phyloP scores from a whole-genome alignment of 2,888 invertebrate species.

The Lasioglossum morio region DNA sequence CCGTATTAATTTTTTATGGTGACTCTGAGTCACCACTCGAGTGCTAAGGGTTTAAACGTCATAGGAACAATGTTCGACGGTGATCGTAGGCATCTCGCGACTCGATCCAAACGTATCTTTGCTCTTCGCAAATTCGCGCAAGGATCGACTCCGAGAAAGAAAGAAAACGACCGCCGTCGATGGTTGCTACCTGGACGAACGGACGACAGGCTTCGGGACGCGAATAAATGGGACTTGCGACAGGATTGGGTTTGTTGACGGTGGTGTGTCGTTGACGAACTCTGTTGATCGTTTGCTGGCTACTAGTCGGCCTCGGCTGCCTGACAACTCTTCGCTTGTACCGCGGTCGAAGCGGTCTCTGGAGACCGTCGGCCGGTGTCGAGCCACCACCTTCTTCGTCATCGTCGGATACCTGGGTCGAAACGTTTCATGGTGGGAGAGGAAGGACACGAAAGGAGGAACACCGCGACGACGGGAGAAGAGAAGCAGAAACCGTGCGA shows the following conservation, averaged over 20 bases:
- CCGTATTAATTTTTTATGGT: no score
- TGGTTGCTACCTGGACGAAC: conserved; percentile 54
- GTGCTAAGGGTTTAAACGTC: no score
- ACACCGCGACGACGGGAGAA: neutral
- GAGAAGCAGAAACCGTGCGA: neutral
- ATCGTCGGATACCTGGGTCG: conserved; percentile 73
- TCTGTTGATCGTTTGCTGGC: conserved; percentile 67
- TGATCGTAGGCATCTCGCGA: neutral
- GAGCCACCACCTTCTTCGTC: conserved; percentile 84
- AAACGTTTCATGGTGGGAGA: neutral
- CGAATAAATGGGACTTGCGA: conserved; percentile 41
- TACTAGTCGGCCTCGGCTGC: conserved; percentile 71
- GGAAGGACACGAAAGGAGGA: neutral
- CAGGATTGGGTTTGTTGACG: conserved; percentile 56
- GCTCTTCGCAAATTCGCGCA: neutral
- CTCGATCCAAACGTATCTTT: neutral
- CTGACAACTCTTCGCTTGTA: conserved; percentile 83
- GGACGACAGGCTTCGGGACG: conserved; percentile 46
- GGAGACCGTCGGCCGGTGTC: conserved; percentile 75
- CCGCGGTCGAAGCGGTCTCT: conserved; percentile 84
- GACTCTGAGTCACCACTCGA: no score
- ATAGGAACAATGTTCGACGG: neutral
- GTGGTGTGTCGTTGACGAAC: conserved; percentile 61
- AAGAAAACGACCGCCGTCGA: neutral
- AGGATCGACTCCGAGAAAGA: neutral